Evolutionary conservation across 2,888 invertebrate species (phyloP).

Genomic region (Harpalus rubripes): DNA sequence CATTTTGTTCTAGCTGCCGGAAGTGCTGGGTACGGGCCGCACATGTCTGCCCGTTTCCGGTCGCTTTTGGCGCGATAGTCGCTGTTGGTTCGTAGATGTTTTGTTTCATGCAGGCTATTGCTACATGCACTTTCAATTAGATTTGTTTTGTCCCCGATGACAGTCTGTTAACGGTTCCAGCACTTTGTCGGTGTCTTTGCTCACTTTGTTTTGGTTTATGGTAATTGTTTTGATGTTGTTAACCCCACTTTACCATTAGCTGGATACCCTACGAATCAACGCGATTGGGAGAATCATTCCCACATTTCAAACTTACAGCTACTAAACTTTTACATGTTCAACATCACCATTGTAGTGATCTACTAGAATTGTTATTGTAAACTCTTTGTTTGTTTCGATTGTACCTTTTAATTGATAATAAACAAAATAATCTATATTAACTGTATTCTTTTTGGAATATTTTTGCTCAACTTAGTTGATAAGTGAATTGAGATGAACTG

Average conservation of each 20-base stretch:
- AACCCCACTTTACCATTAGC: slow-evolving; percentile 43
- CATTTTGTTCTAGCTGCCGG: slow-evolving; percentile 63
- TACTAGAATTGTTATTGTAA: background rate
- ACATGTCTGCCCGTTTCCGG: slow-evolving; percentile 48
- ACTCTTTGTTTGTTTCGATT: background rate
- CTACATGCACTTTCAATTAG: slow-evolving; percentile 63
- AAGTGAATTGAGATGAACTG: no score
- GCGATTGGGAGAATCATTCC: slow-evolving; percentile 17
- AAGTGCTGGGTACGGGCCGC: slow-evolving; percentile 58
- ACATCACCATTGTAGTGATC: background rate
- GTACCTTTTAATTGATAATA: no score
- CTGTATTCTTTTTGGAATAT: no score
- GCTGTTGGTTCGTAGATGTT: slow-evolving; percentile 27
- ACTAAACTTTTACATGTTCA: background rate
- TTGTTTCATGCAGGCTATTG: slow-evolving; percentile 32
- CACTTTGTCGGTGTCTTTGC: background rate
- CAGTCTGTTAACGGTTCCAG: slow-evolving; percentile 63
- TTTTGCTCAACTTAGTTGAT: no score
- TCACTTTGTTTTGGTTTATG: slow-evolving; percentile 45
- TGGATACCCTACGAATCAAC: background rate
- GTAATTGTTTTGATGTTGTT: slow-evolving; percentile 34
- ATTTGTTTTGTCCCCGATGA: slow-evolving; percentile 21
- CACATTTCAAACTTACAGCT: background rate
- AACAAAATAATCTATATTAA: no score
- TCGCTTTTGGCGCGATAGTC: slow-evolving; percentile 45